phyloP scores from a whole-genome alignment of 1,140 invertebrate species.

The Sitobion miscanthi region DNA sequence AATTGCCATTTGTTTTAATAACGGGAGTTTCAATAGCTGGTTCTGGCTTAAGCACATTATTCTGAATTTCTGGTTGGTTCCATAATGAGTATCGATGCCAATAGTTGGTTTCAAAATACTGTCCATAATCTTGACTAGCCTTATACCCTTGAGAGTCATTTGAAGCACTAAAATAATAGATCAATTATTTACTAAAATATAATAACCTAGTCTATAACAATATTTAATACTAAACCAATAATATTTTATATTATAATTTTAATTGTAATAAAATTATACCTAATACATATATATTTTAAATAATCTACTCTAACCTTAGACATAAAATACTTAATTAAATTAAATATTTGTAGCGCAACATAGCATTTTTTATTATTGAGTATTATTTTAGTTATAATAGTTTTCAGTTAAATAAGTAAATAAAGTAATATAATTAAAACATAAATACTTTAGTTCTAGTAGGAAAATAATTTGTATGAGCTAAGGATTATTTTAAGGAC shows the following conservation, averaged over 20 bases:
- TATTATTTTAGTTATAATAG: too few species aligned
- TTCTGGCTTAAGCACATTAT: conserved; percentile 10
- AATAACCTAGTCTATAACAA: too few species aligned
- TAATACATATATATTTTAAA: neutral
- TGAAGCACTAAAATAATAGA: conserved; percentile 37
- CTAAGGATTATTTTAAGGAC: too few species aligned
- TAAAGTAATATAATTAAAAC: too few species aligned
- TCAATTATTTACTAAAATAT: neutral
- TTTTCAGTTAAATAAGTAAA: too few species aligned
- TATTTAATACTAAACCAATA: neutral
- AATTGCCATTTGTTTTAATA: conserved; percentile 25
- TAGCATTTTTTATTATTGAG: too few species aligned
- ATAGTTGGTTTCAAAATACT: conserved; percentile 69
- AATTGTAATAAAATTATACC: neutral
- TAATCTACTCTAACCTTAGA: neutral
- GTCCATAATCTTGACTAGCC: conserved; percentile 66
- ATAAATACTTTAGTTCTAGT: too few species aligned
- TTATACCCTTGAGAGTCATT: conserved; percentile 59
- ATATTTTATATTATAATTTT: neutral
- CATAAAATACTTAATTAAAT: neutral
- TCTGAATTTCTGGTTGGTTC: conserved; percentile 33
- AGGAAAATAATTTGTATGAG: too few species aligned
- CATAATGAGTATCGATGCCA: conserved; percentile 47
- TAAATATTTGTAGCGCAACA: too few species aligned
- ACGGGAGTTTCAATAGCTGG: neutral